A percentile compares a stretch with the other conserved stretches of the same genome.
Conservation (phyloP, 2,888 invertebrate genomes). For the Busseola fusca region DNA sequence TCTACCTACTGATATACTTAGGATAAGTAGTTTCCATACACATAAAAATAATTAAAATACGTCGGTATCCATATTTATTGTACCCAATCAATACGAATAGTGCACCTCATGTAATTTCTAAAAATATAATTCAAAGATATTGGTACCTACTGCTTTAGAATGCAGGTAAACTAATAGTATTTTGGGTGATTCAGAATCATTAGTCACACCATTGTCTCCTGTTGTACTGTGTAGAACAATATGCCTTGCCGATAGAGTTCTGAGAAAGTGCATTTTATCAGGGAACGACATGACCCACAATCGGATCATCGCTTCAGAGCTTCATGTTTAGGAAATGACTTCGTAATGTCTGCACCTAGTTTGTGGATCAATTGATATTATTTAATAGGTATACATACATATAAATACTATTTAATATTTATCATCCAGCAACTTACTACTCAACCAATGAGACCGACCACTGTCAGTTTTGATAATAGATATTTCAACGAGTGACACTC, state of each 20-base stretch:
- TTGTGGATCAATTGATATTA: not conserved
- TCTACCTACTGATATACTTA: not conserved
- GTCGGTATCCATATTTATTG: not conserved
- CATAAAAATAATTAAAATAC: not conserved
- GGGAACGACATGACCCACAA: conserved; percentile 13
- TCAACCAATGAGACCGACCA: not conserved
- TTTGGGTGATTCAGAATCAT: conserved; percentile 32
- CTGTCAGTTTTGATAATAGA: not conserved
- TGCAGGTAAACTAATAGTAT: conserved; percentile 10
- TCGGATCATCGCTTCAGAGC: conserved; percentile 6
- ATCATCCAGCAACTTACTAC: not conserved
- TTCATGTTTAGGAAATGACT: not conserved
- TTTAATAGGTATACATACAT: no score
- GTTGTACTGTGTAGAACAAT: conserved; percentile 15
- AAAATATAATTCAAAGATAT: not conserved
- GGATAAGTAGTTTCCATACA: no score
- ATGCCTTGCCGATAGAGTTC: conserved; percentile 50
- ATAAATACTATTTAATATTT: no score
- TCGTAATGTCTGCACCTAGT: no score
- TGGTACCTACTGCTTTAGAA: not conserved
- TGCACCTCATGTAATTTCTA: conserved; percentile 9
- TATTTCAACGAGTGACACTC: no score
- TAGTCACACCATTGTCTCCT: conserved; percentile 33
- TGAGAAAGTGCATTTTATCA: conserved; percentile 45
- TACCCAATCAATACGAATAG: not conserved